These are phyloP conservation scores for Coleophora deauratella DNA, from an alignment of 2,888 invertebrate species.

Conservation along the genomic window DNA sequence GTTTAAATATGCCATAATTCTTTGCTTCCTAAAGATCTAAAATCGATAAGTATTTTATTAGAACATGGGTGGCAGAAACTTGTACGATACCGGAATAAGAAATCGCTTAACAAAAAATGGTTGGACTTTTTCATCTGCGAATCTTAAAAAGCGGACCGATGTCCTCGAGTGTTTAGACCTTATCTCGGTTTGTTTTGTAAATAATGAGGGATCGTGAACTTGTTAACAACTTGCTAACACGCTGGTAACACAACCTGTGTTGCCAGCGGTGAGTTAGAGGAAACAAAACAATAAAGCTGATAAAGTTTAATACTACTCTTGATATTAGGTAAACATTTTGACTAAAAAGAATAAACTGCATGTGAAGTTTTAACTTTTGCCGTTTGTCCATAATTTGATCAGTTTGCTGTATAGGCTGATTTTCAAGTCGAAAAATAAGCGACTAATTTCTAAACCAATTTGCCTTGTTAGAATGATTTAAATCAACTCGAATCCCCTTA, in stretches of 20 bases:
- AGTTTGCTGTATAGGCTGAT: too few relatives aligned
- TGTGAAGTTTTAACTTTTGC: too few relatives aligned
- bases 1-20: constrained; percentile 68
- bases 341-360: too few relatives aligned
- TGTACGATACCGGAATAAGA: constrained; percentile 46
- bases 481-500: too few relatives aligned
- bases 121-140: constrained; percentile 40
- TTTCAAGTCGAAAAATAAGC: too few relatives aligned
- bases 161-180: constrained; percentile 39
- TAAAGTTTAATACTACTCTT: too few relatives aligned
- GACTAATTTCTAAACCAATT: too few relatives aligned
- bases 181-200: constrained; percentile 58
- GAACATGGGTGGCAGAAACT: constrained; percentile 60
- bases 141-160: constrained; percentile 43
- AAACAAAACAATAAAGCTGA: constrained; percentile 12
- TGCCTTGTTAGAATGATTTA: too few relatives aligned
- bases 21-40: constrained; percentile 56
- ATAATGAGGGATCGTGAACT: constrained; percentile 51
- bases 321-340: too few relatives aligned
- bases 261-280: constrained; percentile 19
- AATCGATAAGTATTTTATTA: constrained; percentile 61
- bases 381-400: too few relatives aligned
- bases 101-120: constrained; percentile 48
- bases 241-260: constrained; percentile 1
- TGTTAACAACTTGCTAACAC: constrained; percentile 47